Evolutionary conservation across 1,140 invertebrate genomes (phyloP).

Genomic region (Pectinophora gossypiella): DNA sequence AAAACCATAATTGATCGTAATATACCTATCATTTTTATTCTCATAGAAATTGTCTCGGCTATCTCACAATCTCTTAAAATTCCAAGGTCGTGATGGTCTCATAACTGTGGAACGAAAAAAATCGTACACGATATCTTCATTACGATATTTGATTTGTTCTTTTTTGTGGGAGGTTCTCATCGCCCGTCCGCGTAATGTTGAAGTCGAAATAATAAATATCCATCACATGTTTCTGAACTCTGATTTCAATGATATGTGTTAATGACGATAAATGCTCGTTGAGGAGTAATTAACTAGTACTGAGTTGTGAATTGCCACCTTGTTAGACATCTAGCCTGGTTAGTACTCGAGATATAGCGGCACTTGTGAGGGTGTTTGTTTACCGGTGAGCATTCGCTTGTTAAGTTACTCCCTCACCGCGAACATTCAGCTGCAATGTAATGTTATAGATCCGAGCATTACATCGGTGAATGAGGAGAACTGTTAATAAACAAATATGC

Average conservation of each 20-base stretch:
- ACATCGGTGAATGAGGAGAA: too few relatives aligned
- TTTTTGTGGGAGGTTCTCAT: neutral
- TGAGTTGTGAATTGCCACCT: neutral
- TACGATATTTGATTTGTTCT: neutral
- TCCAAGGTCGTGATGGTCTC: neutral
- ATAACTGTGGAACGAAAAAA: neutral
- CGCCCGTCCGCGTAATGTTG: neutral
- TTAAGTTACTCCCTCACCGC: too few relatives aligned
- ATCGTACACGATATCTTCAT: neutral
- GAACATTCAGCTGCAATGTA: too few relatives aligned
- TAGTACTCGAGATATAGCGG: neutral
- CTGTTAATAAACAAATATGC: too few relatives aligned
- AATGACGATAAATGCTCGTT: neutral
- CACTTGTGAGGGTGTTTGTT: too few relatives aligned
- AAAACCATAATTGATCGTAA: too few relatives aligned
- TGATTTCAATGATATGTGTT: neutral
- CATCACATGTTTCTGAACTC: neutral
- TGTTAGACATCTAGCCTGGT: neutral
- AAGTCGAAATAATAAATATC: too few relatives aligned
- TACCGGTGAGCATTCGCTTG: too few relatives aligned
- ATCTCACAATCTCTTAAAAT: neutral
- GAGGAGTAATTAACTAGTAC: neutral
- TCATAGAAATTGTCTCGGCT: too few relatives aligned
- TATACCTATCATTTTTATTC: too few relatives aligned
- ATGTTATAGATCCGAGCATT: too few relatives aligned